Evolutionary conservation across 2,888 invertebrate genomes (phyloP).

Genomic region (Caenorhabditis panamensis): DNA sequence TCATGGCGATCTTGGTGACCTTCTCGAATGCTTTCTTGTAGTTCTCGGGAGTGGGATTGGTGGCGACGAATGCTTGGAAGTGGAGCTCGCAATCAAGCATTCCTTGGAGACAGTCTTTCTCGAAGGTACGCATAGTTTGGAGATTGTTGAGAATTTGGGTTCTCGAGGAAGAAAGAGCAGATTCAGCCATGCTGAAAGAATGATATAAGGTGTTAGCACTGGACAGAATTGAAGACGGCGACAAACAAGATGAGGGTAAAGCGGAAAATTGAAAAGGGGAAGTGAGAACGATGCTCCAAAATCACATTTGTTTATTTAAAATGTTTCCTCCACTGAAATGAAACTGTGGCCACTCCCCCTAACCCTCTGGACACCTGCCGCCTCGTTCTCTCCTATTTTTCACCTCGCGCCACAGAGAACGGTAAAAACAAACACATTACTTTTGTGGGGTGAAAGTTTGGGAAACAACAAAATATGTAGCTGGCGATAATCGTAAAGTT

Average conservation of each 20-base stretch:
- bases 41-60: background rate
- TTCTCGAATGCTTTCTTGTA: background rate
- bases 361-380: conserved; percentile 13
- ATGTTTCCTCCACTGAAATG: background rate
- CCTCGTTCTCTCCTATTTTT: conserved; percentile 18
- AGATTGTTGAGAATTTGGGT: background rate
- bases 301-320: too few relatives aligned
- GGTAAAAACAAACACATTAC: conserved; percentile 54
- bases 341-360: background rate
- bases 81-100: background rate
- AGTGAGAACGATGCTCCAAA: too few relatives aligned
- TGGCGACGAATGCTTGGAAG: conserved; percentile 2
- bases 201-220: too few relatives aligned
- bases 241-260: background rate
- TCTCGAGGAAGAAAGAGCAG: background rate
- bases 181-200: conserved; percentile 18
- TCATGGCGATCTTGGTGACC: conserved; percentile 1
- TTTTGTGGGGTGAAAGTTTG: conserved; percentile 16
- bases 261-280: background rate
- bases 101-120: conserved; percentile 27
- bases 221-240: background rate
- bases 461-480: background rate
- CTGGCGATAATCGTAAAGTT: background rate
- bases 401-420: conserved; percentile 17
- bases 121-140: background rate